Percentiles rank a stretch among this genome's conserved stretches.
phyloP scores from a whole-genome alignment of 2,888 invertebrate genomes.

The Cremastinae sp. region DNA sequence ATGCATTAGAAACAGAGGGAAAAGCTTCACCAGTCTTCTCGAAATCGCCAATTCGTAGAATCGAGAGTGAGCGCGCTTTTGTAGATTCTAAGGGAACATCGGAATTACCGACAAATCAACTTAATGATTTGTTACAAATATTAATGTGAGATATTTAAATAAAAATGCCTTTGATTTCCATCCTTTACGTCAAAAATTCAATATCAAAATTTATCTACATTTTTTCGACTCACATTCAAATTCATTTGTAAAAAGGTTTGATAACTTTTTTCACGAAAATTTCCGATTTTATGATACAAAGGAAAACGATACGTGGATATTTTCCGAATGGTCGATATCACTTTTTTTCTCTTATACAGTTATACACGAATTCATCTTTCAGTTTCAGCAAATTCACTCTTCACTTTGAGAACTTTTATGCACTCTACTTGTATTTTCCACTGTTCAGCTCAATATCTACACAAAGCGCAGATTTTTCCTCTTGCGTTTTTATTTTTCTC shows the following conservation, averaged over 20 bases:
- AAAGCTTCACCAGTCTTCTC: conserved; percentile 16
- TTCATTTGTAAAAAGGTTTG: too few relatives aligned
- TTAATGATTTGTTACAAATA: conserved; percentile 31
- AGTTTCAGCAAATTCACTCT: background rate
- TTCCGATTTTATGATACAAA: too few relatives aligned
- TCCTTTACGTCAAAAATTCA: background rate
- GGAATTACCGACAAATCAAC: conserved; percentile 1
- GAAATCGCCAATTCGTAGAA: conserved; percentile 16
- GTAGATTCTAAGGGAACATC: conserved; percentile 6
- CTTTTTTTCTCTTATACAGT: too few relatives aligned
- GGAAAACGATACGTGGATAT: too few relatives aligned
- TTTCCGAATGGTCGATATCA: too few relatives aligned
- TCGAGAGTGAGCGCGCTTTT: conserved; percentile 6
- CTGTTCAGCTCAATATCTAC: conserved; percentile 25
- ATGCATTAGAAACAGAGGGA: conserved; percentile 20
- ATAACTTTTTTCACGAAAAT: too few relatives aligned
- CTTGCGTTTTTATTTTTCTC: conserved; percentile 8
- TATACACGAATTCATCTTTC: background rate
- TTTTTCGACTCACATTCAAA: background rate
- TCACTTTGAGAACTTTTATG: background rate
- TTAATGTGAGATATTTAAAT: too few relatives aligned
- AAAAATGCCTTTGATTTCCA: background rate
- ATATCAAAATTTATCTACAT: too few relatives aligned
- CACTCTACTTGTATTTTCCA: background rate
- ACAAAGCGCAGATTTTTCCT: conserved; percentile 6